Base-by-base conservation (phyloP, 2,113 vertebrate genomes). In the Motacilla alba region DNA sequence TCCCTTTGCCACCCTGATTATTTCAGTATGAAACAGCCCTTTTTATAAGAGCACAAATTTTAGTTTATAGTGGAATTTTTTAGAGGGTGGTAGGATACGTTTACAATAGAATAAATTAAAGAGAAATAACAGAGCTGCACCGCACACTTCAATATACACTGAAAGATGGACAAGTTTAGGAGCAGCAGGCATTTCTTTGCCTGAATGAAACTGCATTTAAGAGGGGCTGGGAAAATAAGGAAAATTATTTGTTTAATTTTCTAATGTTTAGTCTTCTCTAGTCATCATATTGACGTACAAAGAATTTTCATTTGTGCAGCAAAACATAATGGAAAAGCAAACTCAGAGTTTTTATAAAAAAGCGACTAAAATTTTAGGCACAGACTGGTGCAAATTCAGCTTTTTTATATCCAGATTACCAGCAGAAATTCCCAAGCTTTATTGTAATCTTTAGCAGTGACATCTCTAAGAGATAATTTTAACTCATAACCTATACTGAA, bases 371-470 rank as follows among this genome's bases (percentile, higher is more conserved):
- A 75, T 10, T 84, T 74, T 43, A 55, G 5, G 23, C 27, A 60
- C 15, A 77, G 20, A 14, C 13, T n/a, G 8, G 9, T 44, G 22
- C 2, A 83, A 82, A 63, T 53, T 8, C 16, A 69, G 16, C 10
- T 30, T 15, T 15, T 59, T 55, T 43, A 28, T 1, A 0, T 15
- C 50, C 1, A 9, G 24, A 6, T 46, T 80, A 13, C 5, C 15
- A 28, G 7, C 8, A 53, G 21, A 55, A 35, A 8, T 74, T 81
- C n/a, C 28, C 10, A 77, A 70, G 2, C 39, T 81, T 33, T 49
- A 5, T 13, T 55, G 5, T 70, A 67, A 43, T 59, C 23, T 39
- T 11, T 24, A 78, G 20, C 4, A 77, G 46, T 50, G 37, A 41
- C 22, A 52, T 16, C 3, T 47, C 31, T 60, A 9, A 21, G 10